Conservation (phyloP, 2,888 invertebrate species). For the Clepsis dumicolana region DNA sequence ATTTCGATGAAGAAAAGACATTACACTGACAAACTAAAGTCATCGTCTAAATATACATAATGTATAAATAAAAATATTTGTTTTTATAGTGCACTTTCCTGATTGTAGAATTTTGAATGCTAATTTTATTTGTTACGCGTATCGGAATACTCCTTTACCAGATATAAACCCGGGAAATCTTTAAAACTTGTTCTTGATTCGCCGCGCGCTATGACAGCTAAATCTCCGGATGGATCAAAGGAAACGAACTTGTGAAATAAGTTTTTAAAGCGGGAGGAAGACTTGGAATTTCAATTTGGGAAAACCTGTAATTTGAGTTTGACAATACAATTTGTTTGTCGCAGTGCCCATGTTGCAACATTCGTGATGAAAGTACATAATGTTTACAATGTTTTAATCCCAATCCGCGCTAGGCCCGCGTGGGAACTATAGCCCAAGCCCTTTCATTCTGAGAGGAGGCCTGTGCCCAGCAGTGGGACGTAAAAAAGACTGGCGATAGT, state of each 20-base stretch:
- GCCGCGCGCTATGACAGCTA: constrained; percentile 38
- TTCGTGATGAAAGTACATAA: neutral
- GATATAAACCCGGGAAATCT: constrained; percentile 38
- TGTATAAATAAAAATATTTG: no score
- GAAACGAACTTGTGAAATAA: constrained; percentile 42
- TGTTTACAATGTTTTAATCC: no score
- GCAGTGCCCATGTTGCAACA: neutral
- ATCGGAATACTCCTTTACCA: constrained; percentile 16
- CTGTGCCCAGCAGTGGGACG: no score
- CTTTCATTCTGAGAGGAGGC: no score
- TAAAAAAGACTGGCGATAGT: no score
- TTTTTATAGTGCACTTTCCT: no score
- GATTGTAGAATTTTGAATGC: neutral
- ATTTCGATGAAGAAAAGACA: neutral
- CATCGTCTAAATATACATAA: neutral
- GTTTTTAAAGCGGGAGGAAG: constrained; percentile 38
- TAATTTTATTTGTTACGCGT: constrained; percentile 1
- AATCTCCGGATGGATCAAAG: constrained; percentile 43
- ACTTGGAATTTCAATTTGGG: constrained; percentile 42
- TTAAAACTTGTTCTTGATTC: constrained; percentile 36
- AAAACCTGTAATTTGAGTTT: constrained; percentile 29
- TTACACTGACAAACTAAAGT: neutral
- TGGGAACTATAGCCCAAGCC: no score
- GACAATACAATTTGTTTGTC: constrained; percentile 2
- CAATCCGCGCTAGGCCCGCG: no score